phyloP scores from a whole-genome alignment of 2,797 vertebrate species.

The Chelon labrosus region DNA sequence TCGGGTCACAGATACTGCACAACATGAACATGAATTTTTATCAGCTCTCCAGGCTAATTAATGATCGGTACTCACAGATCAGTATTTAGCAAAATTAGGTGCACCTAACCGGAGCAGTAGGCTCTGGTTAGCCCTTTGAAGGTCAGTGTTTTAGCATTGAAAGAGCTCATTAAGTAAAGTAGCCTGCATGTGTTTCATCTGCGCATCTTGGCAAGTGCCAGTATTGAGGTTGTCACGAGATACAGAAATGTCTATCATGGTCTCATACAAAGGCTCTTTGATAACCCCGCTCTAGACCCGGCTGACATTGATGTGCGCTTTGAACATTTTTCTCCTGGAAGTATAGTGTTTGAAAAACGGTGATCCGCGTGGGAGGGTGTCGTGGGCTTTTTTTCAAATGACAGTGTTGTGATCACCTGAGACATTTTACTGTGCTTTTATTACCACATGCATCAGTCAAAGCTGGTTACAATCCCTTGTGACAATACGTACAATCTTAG shows the following conservation, averaged over 20 bases:
- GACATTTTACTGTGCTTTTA: slow-evolving; percentile 7
- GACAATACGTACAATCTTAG: not conserved
- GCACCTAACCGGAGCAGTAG: slow-evolving; percentile 8
- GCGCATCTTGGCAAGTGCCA: slow-evolving; percentile 13
- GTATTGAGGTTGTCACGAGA: slow-evolving; percentile 7
- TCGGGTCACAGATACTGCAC: not conserved
- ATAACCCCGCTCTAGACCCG: slow-evolving; percentile 19
- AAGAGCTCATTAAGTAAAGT: slow-evolving; percentile 10
- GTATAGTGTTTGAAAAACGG: slow-evolving; percentile 1
- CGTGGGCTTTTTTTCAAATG: slow-evolving; percentile 3
- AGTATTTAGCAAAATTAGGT: slow-evolving; percentile 27
- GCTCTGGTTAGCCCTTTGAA: slow-evolving; percentile 17
- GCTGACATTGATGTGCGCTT: not conserved
- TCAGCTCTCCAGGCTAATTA: slow-evolving; percentile 24
- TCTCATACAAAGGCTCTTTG: slow-evolving; percentile 29
- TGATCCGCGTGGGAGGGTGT: slow-evolving; percentile 5
- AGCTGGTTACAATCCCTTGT: not conserved
- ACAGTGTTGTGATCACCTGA: not conserved
- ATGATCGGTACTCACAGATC: slow-evolving; percentile 20
- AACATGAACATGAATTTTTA: slow-evolving; percentile 15
- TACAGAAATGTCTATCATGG: slow-evolving; percentile 10
- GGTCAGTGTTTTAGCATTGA: slow-evolving; percentile 21
- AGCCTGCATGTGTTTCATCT: slow-evolving; percentile 14
- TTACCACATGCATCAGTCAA: slow-evolving; percentile 5
- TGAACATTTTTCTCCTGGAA: slow-evolving; percentile 10